Conservation (phyloP, 2,113 vertebrate genomes). For the Falcunculus frontatus region DNA sequence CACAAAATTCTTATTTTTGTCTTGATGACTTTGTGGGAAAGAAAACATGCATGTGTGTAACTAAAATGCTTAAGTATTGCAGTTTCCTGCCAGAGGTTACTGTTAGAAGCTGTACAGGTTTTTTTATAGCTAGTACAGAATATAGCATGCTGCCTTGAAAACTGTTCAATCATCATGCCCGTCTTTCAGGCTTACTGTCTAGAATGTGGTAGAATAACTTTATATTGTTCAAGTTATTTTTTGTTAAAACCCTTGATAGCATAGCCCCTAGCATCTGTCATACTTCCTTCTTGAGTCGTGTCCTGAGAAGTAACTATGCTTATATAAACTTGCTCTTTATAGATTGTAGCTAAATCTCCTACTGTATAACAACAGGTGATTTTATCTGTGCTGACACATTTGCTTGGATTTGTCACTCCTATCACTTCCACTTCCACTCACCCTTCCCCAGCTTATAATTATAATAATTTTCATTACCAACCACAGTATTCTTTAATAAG, state of each 20-base stretch:
- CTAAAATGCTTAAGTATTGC: background rate
- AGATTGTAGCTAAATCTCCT: background rate
- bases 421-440: background rate
- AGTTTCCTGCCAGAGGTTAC: background rate
- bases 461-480: background rate
- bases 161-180: background rate
- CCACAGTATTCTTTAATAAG: background rate
- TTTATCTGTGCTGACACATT: background rate
- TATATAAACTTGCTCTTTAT: background rate
- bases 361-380: background rate
- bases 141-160: background rate
- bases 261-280: slow-evolving; percentile 7
- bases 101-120: background rate
- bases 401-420: background rate
- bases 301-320: background rate
- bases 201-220: slow-evolving; percentile 8
- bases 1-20: background rate
- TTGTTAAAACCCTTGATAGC: slow-evolving; percentile 25
- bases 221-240: background rate
- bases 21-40: background rate
- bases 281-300: background rate
- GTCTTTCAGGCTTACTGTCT: background rate
- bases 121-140: background rate
- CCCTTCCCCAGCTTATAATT: background rate
- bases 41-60: background rate